Evolutionary conservation across 1,140 invertebrate genomes (phyloP).

Genomic region (Conopomorpha cramerella): DNA sequence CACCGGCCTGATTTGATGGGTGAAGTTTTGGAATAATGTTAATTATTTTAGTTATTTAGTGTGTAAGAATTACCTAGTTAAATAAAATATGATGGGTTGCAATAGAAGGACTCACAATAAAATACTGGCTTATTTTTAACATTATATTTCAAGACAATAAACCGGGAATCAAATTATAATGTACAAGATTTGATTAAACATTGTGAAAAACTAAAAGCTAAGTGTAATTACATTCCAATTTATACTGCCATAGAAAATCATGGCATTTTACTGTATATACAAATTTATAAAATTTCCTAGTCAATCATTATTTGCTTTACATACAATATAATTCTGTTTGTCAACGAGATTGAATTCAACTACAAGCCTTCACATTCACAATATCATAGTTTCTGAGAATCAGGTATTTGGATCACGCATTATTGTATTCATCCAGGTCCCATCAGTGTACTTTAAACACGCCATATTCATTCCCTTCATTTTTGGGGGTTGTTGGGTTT

Average conservation of each 20-base stretch:
- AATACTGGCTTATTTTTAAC: constrained; percentile 16
- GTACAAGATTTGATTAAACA: constrained; percentile 23
- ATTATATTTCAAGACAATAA: constrained; percentile 31
- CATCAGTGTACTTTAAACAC: too few relatives aligned
- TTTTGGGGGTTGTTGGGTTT: too few relatives aligned
- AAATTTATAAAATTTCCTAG: constrained; percentile 40
- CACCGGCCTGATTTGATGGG: constrained; percentile 30
- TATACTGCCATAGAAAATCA: constrained; percentile 22
- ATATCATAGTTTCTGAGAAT: too few relatives aligned
- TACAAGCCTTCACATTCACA: background rate
- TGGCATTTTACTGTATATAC: constrained; percentile 25
- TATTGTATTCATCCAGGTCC: too few relatives aligned
- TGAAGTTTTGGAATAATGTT: constrained; percentile 32
- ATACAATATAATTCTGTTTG: too few relatives aligned
- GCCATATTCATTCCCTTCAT: too few relatives aligned
- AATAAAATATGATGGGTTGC: too few relatives aligned
- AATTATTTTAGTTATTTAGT: constrained; percentile 4
- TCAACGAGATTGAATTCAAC: background rate
- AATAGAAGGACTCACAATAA: constrained; percentile 10
- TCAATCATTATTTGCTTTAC: constrained; percentile 8
- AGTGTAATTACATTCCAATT: constrained; percentile 9
- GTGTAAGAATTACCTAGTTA: too few relatives aligned
- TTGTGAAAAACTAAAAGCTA: constrained; percentile 21
- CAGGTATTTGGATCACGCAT: too few relatives aligned
- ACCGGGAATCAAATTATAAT: constrained; percentile 25